Conservation (phyloP, 2,888 invertebrate species). For the Lasioglossum lativentre region DNA sequence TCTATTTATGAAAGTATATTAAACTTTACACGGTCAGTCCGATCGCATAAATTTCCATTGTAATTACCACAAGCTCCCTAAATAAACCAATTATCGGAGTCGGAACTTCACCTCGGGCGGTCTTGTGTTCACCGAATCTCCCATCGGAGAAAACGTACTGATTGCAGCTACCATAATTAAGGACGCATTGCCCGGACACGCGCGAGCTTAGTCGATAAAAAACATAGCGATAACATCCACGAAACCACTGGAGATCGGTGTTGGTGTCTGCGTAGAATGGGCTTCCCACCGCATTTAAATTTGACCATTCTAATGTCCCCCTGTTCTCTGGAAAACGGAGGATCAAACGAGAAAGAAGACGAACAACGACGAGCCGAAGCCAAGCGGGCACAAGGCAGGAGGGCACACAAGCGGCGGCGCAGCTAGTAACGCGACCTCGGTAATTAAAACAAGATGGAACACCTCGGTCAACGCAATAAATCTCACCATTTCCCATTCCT, state of each 20-base stretch:
- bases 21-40: not conserved
- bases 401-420: constrained; percentile 18
- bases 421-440: constrained; percentile 65
- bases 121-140: not conserved
- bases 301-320: constrained; percentile 24
- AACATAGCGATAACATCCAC: constrained; percentile 38
- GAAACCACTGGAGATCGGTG: constrained; percentile 21
- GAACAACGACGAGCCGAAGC: constrained; percentile 7
- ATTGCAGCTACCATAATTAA: constrained; percentile 12
- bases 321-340: constrained; percentile 12
- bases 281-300: constrained; percentile 15
- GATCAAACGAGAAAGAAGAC: not conserved
- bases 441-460: constrained; percentile 77
- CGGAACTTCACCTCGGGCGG: not conserved
- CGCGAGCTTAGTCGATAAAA: not conserved
- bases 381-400: constrained; percentile 11
- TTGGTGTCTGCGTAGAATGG: not conserved
- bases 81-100: not conserved
- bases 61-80: not conserved
- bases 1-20: not conserved
- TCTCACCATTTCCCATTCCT: constrained; percentile 69
- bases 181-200: not conserved
- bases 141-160: not conserved
- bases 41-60: not conserved
- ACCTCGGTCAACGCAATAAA: constrained; percentile 77